These are phyloP conservation scores for Rousettus madagascariensis DNA, from an alignment of 2,797 vertebrate genomes.

Conservation along the genomic window DNA sequence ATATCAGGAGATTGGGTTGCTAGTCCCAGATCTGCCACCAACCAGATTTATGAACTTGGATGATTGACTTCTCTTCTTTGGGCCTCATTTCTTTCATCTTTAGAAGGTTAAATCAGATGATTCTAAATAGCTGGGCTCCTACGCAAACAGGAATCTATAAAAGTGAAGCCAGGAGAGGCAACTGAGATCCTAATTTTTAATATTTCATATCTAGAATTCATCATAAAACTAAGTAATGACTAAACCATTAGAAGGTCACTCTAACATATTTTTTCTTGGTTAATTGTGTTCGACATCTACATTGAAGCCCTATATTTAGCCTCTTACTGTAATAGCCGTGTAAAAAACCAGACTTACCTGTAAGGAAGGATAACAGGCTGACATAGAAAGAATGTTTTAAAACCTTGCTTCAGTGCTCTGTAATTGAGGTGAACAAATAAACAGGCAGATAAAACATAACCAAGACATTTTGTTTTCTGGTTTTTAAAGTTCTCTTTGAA, in stretches of 20 bases:
- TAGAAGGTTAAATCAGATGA: neutral
- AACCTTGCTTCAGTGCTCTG: neutral
- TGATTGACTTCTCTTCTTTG: neutral
- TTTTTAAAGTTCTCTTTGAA: neutral
- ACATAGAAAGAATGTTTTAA: slow-evolving; percentile 2
- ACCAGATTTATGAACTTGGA: neutral
- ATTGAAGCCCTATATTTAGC: slow-evolving; percentile 53
- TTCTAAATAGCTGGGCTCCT: neutral
- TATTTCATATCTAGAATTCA: slow-evolving; percentile 10
- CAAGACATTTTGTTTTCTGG: neutral
- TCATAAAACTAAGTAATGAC: neutral
- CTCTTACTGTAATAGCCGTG: neutral
- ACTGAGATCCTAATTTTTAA: neutral
- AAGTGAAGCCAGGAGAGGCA: neutral
- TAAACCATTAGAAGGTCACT: neutral
- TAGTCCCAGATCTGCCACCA: neutral
- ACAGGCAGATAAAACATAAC: slow-evolving; percentile 28
- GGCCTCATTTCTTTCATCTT: neutral
- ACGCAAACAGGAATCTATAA: neutral
- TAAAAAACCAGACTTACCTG: slow-evolving; percentile 8
- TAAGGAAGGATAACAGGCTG: neutral
- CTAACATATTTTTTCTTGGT: neutral
- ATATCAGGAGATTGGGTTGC: neutral
- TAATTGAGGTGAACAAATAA: slow-evolving; percentile 1
- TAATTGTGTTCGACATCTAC: slow-evolving; percentile 70